phyloP scores from a whole-genome alignment of 2,797 vertebrate genomes.

The Pelobates cultripes region DNA sequence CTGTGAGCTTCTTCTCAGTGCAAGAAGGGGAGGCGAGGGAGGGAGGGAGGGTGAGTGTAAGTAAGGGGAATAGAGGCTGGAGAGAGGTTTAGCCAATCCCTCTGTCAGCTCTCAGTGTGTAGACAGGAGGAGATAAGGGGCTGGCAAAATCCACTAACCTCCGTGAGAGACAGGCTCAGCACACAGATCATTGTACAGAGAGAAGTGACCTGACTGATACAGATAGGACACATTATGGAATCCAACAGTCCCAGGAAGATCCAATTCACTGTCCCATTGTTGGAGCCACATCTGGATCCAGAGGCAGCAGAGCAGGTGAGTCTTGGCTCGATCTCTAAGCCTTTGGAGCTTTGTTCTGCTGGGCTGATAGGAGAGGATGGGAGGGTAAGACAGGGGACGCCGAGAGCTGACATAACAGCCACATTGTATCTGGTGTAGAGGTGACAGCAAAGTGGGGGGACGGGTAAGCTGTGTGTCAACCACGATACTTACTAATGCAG shows the following conservation, averaged over 20 bases:
- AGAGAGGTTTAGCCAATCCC: constrained; percentile 44
- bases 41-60: not conserved
- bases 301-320: constrained; percentile 90
- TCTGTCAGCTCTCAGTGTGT: constrained; percentile 29
- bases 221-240: constrained; percentile 75
- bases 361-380: no score
- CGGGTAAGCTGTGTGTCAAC: no score
- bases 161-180: constrained; percentile 52
- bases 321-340: not conserved
- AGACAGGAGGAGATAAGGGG: constrained; percentile 53
- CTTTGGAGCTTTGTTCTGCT: not conserved
- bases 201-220: constrained; percentile 26
- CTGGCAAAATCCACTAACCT: constrained; percentile 59
- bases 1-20: no score
- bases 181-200: constrained; percentile 40
- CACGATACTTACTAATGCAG: no score
- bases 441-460: no score
- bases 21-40: no score
- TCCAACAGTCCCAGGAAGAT: constrained; percentile 88
- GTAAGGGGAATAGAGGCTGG: constrained; percentile 32
- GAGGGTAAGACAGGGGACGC: no score
- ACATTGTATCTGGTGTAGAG: no score
- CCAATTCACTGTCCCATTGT: constrained; percentile 88
- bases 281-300: constrained; percentile 91
- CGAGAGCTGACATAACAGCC: no score